Percentiles rank a stretch among this genome's conserved stretches.
These are phyloP conservation scores for Vespertilio murinus DNA, from an alignment of 2,797 vertebrate species.

Conservation along the genomic window DNA sequence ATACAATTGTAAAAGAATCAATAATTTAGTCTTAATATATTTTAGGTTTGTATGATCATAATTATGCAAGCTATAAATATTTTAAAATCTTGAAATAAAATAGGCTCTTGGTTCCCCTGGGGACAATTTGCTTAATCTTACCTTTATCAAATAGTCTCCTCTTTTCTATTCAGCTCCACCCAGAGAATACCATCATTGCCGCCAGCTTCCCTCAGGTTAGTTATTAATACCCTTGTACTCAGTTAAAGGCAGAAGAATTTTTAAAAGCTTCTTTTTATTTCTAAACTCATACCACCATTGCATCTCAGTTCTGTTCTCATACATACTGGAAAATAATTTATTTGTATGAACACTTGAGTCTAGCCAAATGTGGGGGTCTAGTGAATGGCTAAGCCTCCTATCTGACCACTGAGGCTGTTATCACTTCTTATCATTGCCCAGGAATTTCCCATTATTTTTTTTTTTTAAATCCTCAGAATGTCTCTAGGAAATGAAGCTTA, in stretches of 20 bases:
- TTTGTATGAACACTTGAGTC: background rate
- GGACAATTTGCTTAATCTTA: background rate
- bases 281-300: background rate
- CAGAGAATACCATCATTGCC: background rate
- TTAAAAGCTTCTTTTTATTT: constrained; percentile 1
- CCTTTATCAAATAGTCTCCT: background rate
- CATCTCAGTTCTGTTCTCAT: background rate
- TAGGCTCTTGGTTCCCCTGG: background rate
- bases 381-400: background rate
- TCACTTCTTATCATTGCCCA: background rate
- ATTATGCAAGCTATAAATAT: background rate
- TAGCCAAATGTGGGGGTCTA: background rate
- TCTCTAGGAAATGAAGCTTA: background rate
- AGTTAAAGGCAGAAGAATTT: background rate
- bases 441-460: background rate
- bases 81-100: constrained; percentile 20
- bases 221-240: background rate
- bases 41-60: background rate
- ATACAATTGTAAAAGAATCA: background rate
- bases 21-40: background rate
- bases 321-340: background rate
- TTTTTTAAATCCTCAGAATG: background rate
- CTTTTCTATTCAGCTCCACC: background rate
- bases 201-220: background rate
- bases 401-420: background rate